A percentile compares a stretch with the other conserved stretches of the same genome.
Conservation (phyloP, 2,888 invertebrate genomes). For the Sinopyrophorus schimmeli region DNA sequence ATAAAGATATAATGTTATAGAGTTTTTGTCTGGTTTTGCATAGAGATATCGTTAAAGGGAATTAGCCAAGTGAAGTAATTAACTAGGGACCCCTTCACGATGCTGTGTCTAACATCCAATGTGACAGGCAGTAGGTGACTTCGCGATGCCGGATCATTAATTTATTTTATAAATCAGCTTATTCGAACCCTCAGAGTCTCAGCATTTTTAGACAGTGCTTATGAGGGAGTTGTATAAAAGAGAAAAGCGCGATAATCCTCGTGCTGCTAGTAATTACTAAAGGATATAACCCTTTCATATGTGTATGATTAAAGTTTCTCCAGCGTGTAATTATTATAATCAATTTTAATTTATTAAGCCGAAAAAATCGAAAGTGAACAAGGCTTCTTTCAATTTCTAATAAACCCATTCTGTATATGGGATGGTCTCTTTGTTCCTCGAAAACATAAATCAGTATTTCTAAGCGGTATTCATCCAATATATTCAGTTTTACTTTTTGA, state of each 20-base stretch:
- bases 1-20: conserved; percentile 16
- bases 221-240: conserved; percentile 50
- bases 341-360: too few species aligned
- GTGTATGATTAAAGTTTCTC: conserved; percentile 18
- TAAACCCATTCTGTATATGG: too few species aligned
- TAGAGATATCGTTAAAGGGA: conserved; percentile 54
- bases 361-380: too few species aligned
- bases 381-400: too few species aligned
- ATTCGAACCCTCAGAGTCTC: conserved; percentile 52
- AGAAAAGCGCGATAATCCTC: conserved; percentile 51
- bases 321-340: conserved; percentile 28
- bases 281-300: conserved; percentile 40
- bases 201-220: conserved; percentile 51
- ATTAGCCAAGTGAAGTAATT: conserved; percentile 54
- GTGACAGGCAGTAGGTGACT: conserved; percentile 55
- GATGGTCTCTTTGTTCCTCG: too few species aligned
- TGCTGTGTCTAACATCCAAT: conserved; percentile 52
- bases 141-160: conserved; percentile 55
- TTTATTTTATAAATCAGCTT: conserved; percentile 58
- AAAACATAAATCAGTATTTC: too few species aligned
- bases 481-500: too few species aligned
- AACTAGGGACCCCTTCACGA: conserved; percentile 49
- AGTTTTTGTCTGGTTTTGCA: conserved; percentile 47
- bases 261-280: conserved; percentile 50
- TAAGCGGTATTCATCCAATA: too few species aligned